Evolutionary conservation across 2,888 invertebrate genomes (phyloP).

Genomic region (Malacosoma neustria): DNA sequence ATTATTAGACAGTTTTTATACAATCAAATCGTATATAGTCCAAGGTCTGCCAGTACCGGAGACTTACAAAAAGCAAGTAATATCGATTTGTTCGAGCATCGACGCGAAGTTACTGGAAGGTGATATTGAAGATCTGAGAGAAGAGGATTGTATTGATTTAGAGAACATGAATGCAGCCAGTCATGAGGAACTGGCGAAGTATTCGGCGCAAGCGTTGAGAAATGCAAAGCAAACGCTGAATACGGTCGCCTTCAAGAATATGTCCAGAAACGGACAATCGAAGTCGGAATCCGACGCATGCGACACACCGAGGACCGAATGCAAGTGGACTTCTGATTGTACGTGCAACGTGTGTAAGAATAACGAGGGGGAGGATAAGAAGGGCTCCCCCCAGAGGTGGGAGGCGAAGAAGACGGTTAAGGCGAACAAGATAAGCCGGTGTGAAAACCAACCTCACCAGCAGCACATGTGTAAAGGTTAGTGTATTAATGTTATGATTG

Average conservation of each 20-base stretch:
- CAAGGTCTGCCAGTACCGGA: constrained; percentile 57
- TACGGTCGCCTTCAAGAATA: constrained; percentile 51
- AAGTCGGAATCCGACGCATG: constrained; percentile 55
- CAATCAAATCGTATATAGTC: constrained; percentile 54
- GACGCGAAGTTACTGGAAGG: constrained; percentile 52
- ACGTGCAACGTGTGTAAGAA: constrained; percentile 45
- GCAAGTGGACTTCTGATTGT: constrained; percentile 62
- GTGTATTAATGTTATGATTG: too few species aligned
- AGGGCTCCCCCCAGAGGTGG: constrained; percentile 20
- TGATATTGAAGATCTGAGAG: constrained; percentile 37
- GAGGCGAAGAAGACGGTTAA: constrained; percentile 29
- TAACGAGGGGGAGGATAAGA: constrained; percentile 31
- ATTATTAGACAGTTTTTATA: constrained; percentile 53
- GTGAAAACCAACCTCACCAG: constrained; percentile 53
- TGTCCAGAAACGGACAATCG: constrained; percentile 43
- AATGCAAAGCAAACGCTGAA: constrained; percentile 58
- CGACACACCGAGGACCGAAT: constrained; percentile 51
- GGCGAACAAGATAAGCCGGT: constrained; percentile 41
- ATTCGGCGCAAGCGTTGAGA: constrained; percentile 51
- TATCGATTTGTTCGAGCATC: constrained; percentile 54
- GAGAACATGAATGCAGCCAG: constrained; percentile 35
- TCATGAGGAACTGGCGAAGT: constrained; percentile 51
- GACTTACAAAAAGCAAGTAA: constrained; percentile 53
- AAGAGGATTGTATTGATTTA: constrained; percentile 20
- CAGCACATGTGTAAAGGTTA: constrained; percentile 65